Evolutionary conservation across 1,140 invertebrate genomes (phyloP), one percentile per base, ranked within the genome.

Genomic region (Cyclina sinensis): DNA sequence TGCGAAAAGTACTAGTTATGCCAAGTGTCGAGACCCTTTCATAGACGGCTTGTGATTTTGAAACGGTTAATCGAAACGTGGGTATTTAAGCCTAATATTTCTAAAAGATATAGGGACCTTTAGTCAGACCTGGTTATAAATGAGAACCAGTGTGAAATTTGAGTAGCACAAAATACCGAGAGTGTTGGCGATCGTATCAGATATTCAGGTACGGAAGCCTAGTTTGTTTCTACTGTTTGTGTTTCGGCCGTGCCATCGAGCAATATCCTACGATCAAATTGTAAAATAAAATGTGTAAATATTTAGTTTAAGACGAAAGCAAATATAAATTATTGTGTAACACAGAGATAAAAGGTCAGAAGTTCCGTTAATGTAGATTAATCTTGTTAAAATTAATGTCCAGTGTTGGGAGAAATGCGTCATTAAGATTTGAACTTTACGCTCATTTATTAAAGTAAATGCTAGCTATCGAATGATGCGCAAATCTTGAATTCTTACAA

Each of bases 251-350:
- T 62, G 57, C 57, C 57, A 14, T 14, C 9, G n/a, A 11, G 57
- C 5, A 62, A 62, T 62, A 62, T 62, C 57, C 57, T 24, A 11
- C 57, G 57, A 62, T 62, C 24, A 27, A 62, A 62, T 62, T 62
- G 24, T 27, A n/a, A 62, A 62, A 62, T 62, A 62, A 62, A 62
- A 62, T 62, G 24, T 62, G 57, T 27, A 24, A 62, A 62, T 62
- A 62, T 62, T 62, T 62, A 62, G 24, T 62, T 27, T 27, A 62
- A 27, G 57, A 27, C 18, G 3, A 62, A 62, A 4, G 57, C 27
- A 62, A 62, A 62, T 62, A n/a, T 27, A n/a, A 62, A 27, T 62
- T 27, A 62, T 62, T 62, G 57, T 62, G 57, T 62, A 62, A 62
- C 57, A 62, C 27, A 9, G n/a, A n/a, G 57, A 62, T 62, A 62